Percentiles rank a stretch among this genome's conserved stretches.
Conservation (phyloP, 2,888 invertebrate genomes). For the Nephrotoma flavescens region DNA sequence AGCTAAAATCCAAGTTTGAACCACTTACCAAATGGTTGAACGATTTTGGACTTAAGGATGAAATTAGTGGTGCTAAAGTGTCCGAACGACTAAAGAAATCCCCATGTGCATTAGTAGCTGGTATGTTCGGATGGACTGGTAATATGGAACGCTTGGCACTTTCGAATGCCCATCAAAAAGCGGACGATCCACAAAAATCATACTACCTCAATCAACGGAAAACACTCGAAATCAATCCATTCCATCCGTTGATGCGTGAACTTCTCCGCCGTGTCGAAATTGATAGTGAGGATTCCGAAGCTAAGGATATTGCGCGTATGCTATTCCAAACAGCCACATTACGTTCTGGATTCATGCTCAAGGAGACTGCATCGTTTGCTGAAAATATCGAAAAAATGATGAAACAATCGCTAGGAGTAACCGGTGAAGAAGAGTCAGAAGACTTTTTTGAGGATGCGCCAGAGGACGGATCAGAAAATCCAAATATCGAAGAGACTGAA, state of each 20-base stretch:
- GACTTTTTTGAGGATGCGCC: conserved; percentile 32
- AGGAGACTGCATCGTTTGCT: conserved; percentile 77
- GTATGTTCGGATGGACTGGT: conserved; percentile 97
- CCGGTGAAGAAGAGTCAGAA: conserved; percentile 50
- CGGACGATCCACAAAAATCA: conserved; percentile 78
- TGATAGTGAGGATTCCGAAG: conserved; percentile 60
- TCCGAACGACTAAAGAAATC: conserved; percentile 83
- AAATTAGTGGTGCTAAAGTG: conserved; percentile 63
- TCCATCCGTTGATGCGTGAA: conserved; percentile 90
- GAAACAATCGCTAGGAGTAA: conserved; percentile 60
- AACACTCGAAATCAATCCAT: conserved; percentile 91
- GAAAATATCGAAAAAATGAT: conserved; percentile 83
- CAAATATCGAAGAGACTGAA: conserved; percentile 30
- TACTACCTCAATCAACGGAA: conserved; percentile 89
- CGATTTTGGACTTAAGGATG: conserved; percentile 64
- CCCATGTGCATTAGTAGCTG: conserved; percentile 92
- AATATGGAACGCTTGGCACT: conserved; percentile 96
- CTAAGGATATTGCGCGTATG: conserved; percentile 73
- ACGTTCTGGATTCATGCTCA: conserved; percentile 84
- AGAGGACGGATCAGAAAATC: conserved; percentile 30
- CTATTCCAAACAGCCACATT: conserved; percentile 87
- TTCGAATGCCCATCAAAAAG: conserved; percentile 92
- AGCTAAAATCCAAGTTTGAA: conserved; percentile 63
- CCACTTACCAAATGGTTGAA: conserved; percentile 84
- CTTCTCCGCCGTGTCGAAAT: conserved; percentile 67